Evolutionary conservation across 2,113 vertebrate species (phyloP).

Genomic region (Leptocoma aspasia): DNA sequence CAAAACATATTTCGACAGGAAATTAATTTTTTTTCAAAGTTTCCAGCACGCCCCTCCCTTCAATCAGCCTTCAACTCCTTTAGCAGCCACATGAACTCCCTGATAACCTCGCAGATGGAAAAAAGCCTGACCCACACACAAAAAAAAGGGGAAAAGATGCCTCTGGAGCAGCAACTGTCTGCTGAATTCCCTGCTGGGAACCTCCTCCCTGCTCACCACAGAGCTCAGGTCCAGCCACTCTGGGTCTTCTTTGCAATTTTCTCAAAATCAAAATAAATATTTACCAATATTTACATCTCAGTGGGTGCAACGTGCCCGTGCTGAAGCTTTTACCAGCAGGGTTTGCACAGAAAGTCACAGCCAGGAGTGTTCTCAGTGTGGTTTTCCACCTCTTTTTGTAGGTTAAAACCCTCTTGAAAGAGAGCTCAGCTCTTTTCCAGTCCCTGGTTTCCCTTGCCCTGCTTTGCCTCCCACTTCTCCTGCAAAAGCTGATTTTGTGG

Average conservation of each 20-base stretch:
- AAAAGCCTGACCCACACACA: neutral
- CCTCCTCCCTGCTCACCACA: neutral
- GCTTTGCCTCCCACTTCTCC: neutral
- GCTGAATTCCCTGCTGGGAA: neutral
- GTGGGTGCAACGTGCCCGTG: neutral
- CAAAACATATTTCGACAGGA: constrained; percentile 53
- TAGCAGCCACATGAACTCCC: constrained; percentile 7
- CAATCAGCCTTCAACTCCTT: constrained; percentile 15
- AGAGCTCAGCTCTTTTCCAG: neutral
- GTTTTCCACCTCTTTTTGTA: neutral
- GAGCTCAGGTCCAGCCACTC: neutral
- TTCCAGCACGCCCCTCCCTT: neutral
- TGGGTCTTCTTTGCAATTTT: neutral
- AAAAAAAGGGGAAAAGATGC: neutral
- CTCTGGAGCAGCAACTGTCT: neutral
- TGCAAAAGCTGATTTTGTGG: neutral
- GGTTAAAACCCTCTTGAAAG: neutral
- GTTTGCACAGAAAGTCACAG: neutral
- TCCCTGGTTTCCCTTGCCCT: neutral
- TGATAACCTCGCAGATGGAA: constrained; percentile 33
- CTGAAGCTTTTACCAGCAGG: neutral
- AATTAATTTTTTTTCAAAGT: constrained; percentile 46
- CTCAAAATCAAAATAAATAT: neutral
- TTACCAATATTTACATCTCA: neutral
- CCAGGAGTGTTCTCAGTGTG: neutral